Percentiles rank a stretch among this genome's conserved stretches.
phyloP scores from a whole-genome alignment of 2,888 invertebrate genomes.

The Pocota personata region DNA sequence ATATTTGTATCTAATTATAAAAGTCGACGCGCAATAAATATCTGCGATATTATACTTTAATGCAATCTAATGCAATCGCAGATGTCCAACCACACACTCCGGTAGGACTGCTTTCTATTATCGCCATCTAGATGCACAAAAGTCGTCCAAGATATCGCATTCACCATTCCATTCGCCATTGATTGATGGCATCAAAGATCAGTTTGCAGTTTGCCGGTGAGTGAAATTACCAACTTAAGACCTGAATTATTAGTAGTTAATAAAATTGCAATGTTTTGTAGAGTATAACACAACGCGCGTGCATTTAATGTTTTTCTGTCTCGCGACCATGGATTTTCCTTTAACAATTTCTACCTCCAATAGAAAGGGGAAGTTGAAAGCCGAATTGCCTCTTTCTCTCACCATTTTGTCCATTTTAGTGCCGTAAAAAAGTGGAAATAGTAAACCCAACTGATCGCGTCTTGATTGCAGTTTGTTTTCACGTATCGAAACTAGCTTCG shows the following conservation, averaged over 20 bases:
- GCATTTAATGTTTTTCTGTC: conserved; percentile 1
- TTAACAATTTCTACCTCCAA: not conserved
- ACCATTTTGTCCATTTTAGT: conserved; percentile 20
- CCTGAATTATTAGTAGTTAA: conserved; percentile 45
- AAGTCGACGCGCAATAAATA: not conserved
- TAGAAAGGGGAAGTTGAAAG: conserved; percentile 41
- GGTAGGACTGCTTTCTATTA: conserved; percentile 54
- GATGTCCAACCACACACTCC: conserved; percentile 28
- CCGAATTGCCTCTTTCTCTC: conserved; percentile 29
- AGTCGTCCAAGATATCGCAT: conserved; percentile 17
- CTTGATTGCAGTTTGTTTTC: conserved; percentile 17
- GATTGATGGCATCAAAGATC: conserved; percentile 50
- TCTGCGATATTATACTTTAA: not conserved
- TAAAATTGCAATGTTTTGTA: conserved; percentile 32
- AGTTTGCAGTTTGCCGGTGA: conserved; percentile 22
- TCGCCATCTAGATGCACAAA: conserved; percentile 20
- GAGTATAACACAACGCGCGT: conserved; percentile 46
- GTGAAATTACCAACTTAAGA: conserved; percentile 27
- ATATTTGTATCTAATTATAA: not conserved
- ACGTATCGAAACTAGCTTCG: not conserved
- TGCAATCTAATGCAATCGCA: conserved; percentile 26
- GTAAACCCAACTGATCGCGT: not conserved
- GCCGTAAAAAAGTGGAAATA: not conserved
- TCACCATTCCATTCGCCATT: conserved; percentile 15
- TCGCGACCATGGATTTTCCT: not conserved